Base-by-base conservation (phyloP, 2,113 vertebrate species). In the Recurvirostra avosetta region DNA sequence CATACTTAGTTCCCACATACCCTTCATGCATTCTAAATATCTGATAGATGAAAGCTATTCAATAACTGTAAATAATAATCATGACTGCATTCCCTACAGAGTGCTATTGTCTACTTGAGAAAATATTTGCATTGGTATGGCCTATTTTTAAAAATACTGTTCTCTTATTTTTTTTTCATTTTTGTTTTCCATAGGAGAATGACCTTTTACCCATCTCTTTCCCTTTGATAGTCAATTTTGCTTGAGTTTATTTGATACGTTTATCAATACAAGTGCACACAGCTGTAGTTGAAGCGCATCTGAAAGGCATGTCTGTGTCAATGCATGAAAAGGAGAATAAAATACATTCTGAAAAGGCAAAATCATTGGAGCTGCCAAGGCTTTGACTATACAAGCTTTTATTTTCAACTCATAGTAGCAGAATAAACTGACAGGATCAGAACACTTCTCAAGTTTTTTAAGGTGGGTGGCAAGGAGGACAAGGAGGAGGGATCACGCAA, bases 391-490 rank as follows among this genome's bases (percentile, higher is more conserved):
- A 71, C 9, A 89, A 68, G 26, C 29, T 91, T 91, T 73, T 88
- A 79, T 94, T 92, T 95, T 92, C 58, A 92, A 43, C 29, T 80
- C 50, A 43, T 20, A 53, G 58, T 58, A 63, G 30, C 53, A 92
- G 34, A 56, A 30, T 59, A 55, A 84, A n/a, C 32, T 55, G 83
- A 36, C 58, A 91, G 43, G 29, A 90, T 86, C 38, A 79, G 50
- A 92, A 32, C 23, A 36, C n/a, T 71, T 95, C 18, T 76, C 59
- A 52, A 30, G 34, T 49, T 87, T 78, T 87, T 86, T 71, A 52
- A 8, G 1, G 1, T 4, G 9, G 2, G 5, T 4, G 4, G 15
- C 10, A 15, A 14, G 5, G 0, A 0, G 17, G 63, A 20, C 47
- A n/a, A 73, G 49, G 18, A 63, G 19, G 22, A 74, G 10, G 40